These are phyloP conservation scores for Sturmia bella DNA, from an alignment of 2,888 invertebrate genomes.

Conservation along the genomic window DNA sequence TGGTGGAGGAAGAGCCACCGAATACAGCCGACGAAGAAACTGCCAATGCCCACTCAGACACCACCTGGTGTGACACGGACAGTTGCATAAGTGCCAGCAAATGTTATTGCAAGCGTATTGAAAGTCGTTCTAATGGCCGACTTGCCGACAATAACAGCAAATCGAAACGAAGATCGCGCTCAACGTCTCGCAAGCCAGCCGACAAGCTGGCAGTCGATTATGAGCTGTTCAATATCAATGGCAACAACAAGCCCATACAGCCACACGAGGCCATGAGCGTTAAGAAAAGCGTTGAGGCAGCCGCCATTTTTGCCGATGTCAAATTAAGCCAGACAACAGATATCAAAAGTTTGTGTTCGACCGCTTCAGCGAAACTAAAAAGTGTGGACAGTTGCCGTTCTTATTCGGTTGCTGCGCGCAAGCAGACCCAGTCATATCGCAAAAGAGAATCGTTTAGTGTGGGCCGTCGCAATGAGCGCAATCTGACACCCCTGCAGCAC, in stretches of 20 bases:
- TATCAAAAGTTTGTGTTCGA: conserved; percentile 83
- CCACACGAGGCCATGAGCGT: conserved; percentile 89
- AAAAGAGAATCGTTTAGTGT: conserved; percentile 77
- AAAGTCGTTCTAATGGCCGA: conserved; percentile 67
- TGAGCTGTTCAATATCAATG: conserved; percentile 85
- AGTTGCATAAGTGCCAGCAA: conserved; percentile 94
- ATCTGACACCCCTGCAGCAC: conserved; percentile 67
- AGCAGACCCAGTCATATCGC: conserved; percentile 72
- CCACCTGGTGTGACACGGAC: conserved; percentile 89
- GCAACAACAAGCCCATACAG: conserved; percentile 83
- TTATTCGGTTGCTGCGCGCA: conserved; percentile 72
- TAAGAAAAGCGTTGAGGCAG: conserved; percentile 94
- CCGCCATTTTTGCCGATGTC: conserved; percentile 91
- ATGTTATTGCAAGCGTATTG: conserved; percentile 87
- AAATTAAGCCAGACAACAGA: conserved; percentile 88
- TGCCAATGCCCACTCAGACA: conserved; percentile 80
- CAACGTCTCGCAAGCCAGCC: conserved; percentile 77
- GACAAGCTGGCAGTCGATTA: conserved; percentile 90
- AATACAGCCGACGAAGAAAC: conserved; percentile 79
- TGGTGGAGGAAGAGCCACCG: conserved; percentile 81
- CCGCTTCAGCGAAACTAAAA: conserved; percentile 46
- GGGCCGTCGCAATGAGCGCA: conserved; percentile 74
- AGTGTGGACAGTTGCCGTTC: conserved; percentile 74
- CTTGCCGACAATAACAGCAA: conserved; percentile 46
- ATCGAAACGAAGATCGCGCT: conserved; percentile 75